Evolutionary conservation across 2,888 invertebrate genomes (phyloP).

Genomic region (Eristalinus aeneus): DNA sequence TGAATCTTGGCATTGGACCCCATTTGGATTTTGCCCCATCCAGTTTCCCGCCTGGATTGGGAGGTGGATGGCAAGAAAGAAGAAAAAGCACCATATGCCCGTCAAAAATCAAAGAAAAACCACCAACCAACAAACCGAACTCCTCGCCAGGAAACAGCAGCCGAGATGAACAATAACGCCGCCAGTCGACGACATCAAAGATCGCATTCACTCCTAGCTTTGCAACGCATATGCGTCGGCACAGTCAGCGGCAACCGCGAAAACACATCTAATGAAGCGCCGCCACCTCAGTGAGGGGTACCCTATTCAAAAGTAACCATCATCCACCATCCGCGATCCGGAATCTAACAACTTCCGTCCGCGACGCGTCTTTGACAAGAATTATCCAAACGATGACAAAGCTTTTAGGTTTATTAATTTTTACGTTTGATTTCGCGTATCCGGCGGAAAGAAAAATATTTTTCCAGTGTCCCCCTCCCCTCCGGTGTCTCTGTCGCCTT

Average conservation of each 20-base stretch:
- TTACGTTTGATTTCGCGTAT: slow-evolving; percentile 64
- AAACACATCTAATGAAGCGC: neutral
- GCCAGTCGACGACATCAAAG: neutral
- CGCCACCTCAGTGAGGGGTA: neutral
- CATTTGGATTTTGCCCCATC: no score
- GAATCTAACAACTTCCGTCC: neutral
- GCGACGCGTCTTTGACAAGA: neutral
- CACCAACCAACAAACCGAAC: neutral
- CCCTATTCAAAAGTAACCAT: neutral
- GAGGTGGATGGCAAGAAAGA: no score
- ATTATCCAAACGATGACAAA: slow-evolving; percentile 20
- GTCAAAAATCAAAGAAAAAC: neutral
- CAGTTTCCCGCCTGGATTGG: no score
- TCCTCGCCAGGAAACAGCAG: neutral
- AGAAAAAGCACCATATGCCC: neutral
- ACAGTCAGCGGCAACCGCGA: neutral
- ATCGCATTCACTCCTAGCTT: neutral
- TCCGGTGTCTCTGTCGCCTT: neutral
- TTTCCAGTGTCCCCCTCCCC: slow-evolving; percentile 9
- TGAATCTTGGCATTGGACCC: no score
- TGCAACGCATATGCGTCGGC: neutral
- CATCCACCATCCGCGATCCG: no score
- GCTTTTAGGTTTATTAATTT: slow-evolving; percentile 69
- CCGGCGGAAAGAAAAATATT: slow-evolving; percentile 50
- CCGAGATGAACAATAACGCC: neutral